Evolutionary conservation across 2,113 vertebrate species (phyloP), one percentile per base, ranked within the genome.

Genomic region (Symphodus melops): DNA sequence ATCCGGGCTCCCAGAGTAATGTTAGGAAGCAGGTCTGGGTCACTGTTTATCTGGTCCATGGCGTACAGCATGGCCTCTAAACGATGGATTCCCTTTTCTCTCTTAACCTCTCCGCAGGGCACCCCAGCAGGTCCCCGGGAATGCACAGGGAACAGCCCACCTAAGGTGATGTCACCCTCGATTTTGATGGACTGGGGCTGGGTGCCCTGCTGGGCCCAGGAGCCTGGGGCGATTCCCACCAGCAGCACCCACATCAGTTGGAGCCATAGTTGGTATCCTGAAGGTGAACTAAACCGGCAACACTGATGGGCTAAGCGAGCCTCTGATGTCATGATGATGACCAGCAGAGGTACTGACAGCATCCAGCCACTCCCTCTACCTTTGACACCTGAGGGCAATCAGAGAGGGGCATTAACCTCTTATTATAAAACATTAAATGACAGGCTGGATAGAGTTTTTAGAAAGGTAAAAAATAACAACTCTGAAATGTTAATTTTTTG

Each of bases 21-120:
- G 86, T 96, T 97, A 1, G 97, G 97, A 68, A 98, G 94, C 74
- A 97, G 85, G n/a, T 87, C 87, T 0, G 96, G 96, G 91, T 97
- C 96, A 0, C 94, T 94, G 86, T 98, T 98, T 52, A 98, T 95
- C 60, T 95, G 95, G 82, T 98, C 97, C 87, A 97, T 76, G 10
- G 96, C 97, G 2, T 98, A 98, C 44, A 97, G 84, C 97, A 98
- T 97, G 79, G 96, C 97, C 79, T 97, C 97, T 86, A 98, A 88
- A 5, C 97, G 94, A 48, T 98, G 97, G 79, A 98, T 94, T 0
- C 97, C 97, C 75, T 97, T 96, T 77, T 98, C 97, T 68, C 95
- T 96, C 90, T 97, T 97, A 17, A 97, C 80, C 1, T 92, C 92
- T 0, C 96, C 97, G 1, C 97, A 98, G 0, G 96, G 92, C 1